Percentiles rank a stretch among this genome's conserved stretches.
Conservation (phyloP, 2,888 invertebrate species). For the Cerastis leucographa region DNA sequence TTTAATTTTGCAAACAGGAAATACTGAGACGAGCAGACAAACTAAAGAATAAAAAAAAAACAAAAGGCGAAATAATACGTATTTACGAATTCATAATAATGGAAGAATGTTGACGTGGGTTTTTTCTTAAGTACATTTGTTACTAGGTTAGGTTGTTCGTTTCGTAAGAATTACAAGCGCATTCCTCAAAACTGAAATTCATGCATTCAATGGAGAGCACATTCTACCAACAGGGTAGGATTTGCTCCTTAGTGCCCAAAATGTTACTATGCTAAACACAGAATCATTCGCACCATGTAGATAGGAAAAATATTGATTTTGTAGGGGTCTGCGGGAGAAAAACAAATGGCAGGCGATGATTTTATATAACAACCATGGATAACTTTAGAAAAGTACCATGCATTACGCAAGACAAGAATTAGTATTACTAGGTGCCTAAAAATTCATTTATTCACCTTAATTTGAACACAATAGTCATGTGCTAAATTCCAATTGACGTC, state of each 20-base stretch:
- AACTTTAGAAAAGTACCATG: background rate
- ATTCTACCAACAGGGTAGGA: background rate
- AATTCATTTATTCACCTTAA: conserved; percentile 22
- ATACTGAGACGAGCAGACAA: conserved; percentile 80
- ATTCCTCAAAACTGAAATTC: background rate
- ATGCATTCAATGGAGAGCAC: background rate
- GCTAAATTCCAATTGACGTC: conserved; percentile 43
- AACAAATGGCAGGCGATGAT: background rate
- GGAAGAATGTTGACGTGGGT: conserved; percentile 42
- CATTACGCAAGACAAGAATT: background rate
- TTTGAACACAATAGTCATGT: conserved; percentile 45
- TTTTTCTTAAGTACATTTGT: conserved; percentile 18
- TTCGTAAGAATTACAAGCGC: conserved; percentile 1
- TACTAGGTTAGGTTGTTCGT: background rate
- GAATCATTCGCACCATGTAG: background rate
- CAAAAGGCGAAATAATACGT: conserved; percentile 63
- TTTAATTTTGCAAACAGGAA: conserved; percentile 88
- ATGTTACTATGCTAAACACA: background rate
- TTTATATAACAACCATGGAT: background rate
- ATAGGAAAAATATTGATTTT: background rate
- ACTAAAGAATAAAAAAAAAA: conserved; percentile 71
- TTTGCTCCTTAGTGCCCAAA: background rate
- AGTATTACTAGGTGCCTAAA: background rate
- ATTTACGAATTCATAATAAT: conserved; percentile 54
- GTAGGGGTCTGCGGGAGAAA: background rate